Base-by-base conservation (phyloP, 1,140 invertebrate genomes). In the Nasonia vitripennis region DNA sequence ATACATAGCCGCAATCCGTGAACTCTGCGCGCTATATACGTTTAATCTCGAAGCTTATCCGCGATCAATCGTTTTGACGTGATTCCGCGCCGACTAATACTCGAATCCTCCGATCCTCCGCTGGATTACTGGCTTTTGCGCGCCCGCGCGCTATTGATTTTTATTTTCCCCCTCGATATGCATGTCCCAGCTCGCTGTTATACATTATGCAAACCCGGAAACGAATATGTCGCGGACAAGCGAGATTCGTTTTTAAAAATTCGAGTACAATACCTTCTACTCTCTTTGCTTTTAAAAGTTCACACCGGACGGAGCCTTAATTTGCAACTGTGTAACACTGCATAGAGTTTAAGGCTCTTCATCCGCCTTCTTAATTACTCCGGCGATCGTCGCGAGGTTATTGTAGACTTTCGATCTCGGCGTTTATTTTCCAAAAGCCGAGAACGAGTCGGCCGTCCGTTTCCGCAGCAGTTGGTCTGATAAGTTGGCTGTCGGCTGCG, bases 241-340 rank as follows among this genome's bases (percentile, higher is more conserved):
- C 34, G 9, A 45, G 9, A 45, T 45, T 45, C 41, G 9, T 9
- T 34, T 9, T 75, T 45, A 51, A 62, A 6, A 62, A 1, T 62
- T 6, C 6, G 12, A 20, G 55, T 20, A 62, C 48, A 48, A 48
- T 23, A 77, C 6, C 73, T 77, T 51, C 41, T 48, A 48, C 41
- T 27, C 27, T 27, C 27, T 48, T 77, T 77, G 74, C 51, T 27
- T 27, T 78, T 78, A 78, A 78, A 78, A 78, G 41, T 78, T 78
- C 23, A 17, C 0, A 41, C 34, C 27, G 48, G 17, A 51, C 55
- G 55, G 23, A 78, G 48, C 27, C 51, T 51, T 31, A 78, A 55
- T 78, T 78, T 62, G 9, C 41, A 7, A 45, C 41, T 45, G 0
- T 45, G 9, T 45, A 45, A 37, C 3, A 37, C 0, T 45, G 9